Conservation (phyloP, 2,113 vertebrate genomes). For the Crotalus horridus region DNA sequence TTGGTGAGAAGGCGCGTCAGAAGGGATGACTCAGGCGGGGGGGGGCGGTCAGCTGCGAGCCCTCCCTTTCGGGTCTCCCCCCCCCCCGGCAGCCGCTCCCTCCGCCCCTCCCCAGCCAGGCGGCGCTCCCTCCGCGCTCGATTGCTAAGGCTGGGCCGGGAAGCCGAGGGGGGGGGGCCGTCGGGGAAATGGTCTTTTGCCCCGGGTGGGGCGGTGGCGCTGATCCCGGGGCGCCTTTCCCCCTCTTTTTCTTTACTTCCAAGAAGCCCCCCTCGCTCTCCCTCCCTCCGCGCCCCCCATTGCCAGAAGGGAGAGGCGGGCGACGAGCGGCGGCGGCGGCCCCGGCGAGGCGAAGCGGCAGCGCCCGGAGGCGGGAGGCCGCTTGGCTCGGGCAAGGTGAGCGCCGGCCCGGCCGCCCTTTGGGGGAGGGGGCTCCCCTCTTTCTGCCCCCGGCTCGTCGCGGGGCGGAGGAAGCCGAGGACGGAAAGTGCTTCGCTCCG, state of each 20-base stretch:
- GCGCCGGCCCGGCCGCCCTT: not conserved
- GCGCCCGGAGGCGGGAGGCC: no score
- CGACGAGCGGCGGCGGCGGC: fast-evolving
- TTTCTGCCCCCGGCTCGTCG: fast-evolving
- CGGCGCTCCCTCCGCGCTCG: not conserved
- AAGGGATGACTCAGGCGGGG: not conserved
- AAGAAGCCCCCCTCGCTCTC: no score
- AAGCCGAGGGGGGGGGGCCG: not conserved
- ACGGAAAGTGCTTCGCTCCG: no score
- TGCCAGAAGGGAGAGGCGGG: not conserved
- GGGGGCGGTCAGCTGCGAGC: not conserved
- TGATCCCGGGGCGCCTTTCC: not conserved
- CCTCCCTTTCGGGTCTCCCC: not conserved
- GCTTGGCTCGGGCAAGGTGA: no score
- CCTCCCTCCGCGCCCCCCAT: fast-evolving
- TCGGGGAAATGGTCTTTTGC: not conserved
- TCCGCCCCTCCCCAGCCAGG: not conserved
- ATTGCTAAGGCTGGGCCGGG: not conserved
- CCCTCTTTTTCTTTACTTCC: not conserved
- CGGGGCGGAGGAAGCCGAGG: not conserved
- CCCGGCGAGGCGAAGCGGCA: not conserved
- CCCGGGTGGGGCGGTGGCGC: not conserved
- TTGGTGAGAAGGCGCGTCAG: not conserved
- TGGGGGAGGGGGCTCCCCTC: no score
- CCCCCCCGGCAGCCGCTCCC: not conserved